phyloP scores from a whole-genome alignment of 1,140 invertebrate species.

The Hypothenemus hampei region DNA sequence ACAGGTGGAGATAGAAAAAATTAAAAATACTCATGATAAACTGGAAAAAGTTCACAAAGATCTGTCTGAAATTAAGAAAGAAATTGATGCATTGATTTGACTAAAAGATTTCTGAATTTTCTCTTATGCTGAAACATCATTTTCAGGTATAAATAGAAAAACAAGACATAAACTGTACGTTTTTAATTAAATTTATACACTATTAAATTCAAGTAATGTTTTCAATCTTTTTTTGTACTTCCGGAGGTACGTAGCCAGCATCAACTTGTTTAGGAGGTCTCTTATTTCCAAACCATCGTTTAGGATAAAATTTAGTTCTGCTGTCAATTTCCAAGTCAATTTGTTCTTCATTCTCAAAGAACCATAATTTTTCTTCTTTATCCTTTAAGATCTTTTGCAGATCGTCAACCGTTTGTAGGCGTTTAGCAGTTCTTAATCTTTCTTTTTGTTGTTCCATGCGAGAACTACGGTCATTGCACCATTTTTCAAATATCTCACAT shows the following conservation, averaged over 20 bases:
- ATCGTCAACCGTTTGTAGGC: conserved; percentile 54
- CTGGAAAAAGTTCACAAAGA: conserved; percentile 79
- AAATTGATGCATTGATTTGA: conserved; percentile 49
- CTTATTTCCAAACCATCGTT: conserved; percentile 47
- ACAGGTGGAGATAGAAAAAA: conserved; percentile 80
- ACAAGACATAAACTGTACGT: too few relatives aligned
- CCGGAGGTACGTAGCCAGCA: conserved; percentile 65
- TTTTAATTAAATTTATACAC: too few relatives aligned
- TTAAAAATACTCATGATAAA: conserved; percentile 77
- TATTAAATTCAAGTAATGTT: neutral
- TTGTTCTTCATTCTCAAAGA: conserved; percentile 67
- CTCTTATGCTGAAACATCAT: too few relatives aligned
- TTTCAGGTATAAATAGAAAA: conserved; percentile 33
- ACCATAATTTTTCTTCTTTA: conserved; percentile 67
- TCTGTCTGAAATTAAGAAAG: conserved; percentile 76
- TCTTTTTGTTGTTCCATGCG: conserved; percentile 55
- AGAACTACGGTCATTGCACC: conserved; percentile 53
- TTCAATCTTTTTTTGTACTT: conserved; percentile 42
- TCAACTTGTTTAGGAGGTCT: conserved; percentile 46
- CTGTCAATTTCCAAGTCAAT: conserved; percentile 67
- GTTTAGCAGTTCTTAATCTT: conserved; percentile 50
- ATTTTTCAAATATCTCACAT: conserved; percentile 55
- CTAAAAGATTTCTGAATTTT: too few relatives aligned
- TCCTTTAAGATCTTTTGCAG: conserved; percentile 54
- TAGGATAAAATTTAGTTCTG: conserved; percentile 49